Conservation (phyloP, 2,113 vertebrate genomes). For the Rhinoderma darwinii region DNA sequence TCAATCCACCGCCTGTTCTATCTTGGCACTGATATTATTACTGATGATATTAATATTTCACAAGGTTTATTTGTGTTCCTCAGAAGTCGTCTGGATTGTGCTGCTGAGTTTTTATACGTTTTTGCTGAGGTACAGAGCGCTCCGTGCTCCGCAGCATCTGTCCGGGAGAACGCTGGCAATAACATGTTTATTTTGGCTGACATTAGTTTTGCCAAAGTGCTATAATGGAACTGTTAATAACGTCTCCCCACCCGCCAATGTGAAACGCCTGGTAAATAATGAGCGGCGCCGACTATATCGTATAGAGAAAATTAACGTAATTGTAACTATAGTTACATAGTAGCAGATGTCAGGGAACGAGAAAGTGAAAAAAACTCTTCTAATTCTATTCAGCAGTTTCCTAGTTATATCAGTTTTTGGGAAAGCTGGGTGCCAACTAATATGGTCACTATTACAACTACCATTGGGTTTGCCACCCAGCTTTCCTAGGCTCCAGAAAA, state of each 20-base stretch:
- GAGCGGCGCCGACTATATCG: neutral
- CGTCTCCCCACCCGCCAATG: neutral
- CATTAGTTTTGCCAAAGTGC: neutral
- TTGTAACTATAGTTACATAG: neutral
- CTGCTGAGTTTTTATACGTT: neutral
- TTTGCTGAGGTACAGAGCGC: neutral
- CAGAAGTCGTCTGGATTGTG: neutral
- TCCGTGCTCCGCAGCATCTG: neutral
- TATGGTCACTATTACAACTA: neutral
- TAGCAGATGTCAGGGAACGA: neutral
- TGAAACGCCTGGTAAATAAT: neutral
- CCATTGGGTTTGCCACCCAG: neutral
- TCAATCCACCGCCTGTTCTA: neutral
- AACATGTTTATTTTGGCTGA: neutral
- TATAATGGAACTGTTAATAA: neutral
- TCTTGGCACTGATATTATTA: neutral
- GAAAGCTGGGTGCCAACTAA: neutral
- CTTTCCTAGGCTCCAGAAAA: neutral
- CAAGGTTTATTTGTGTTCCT: conserved; percentile 2
- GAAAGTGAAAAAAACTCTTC: neutral
- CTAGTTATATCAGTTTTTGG: neutral
- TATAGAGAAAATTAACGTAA: neutral
- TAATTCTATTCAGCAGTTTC: neutral
- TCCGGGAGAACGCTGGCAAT: neutral
- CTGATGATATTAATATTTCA: neutral